These are phyloP conservation scores for Embiotoca jacksoni DNA, from an alignment of 2,113 vertebrate species.

Conservation along the genomic window DNA sequence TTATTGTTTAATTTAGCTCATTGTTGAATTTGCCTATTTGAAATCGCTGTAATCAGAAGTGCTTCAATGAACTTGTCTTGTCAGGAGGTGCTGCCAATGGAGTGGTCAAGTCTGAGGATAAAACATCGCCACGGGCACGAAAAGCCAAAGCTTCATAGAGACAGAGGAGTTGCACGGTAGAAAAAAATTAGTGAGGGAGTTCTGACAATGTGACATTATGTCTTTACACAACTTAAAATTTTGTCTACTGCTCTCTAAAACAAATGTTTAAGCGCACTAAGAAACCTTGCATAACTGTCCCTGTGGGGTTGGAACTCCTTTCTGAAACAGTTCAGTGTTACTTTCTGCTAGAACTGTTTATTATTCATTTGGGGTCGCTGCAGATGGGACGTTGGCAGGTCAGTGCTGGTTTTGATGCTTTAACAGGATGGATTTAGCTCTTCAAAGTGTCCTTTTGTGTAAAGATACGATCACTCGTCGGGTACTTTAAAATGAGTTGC, in stretches of 20 bases:
- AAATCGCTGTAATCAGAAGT: not conserved
- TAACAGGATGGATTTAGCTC: constrained; percentile 67
- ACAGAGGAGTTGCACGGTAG: not conserved
- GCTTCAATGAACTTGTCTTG: constrained; percentile 29
- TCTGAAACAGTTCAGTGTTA: constrained; percentile 56
- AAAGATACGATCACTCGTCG: constrained; percentile 47
- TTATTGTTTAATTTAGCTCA: not conserved
- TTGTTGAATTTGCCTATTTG: not conserved
- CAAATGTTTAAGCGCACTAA: constrained; percentile 66
- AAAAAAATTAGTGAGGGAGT: constrained; percentile 36
- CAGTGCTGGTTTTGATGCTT: constrained; percentile 71
- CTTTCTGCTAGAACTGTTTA: constrained; percentile 48
- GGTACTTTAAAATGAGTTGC: constrained; percentile 57
- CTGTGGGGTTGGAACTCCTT: constrained; percentile 41
- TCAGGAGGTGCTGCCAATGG: constrained; percentile 84
- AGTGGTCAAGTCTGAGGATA: constrained; percentile 83
- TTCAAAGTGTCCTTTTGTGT: constrained; percentile 78
- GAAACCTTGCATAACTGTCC: constrained; percentile 63
- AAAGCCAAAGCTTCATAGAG: constrained; percentile 86
- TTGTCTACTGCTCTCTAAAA: constrained; percentile 63
- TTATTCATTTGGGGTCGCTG: constrained; percentile 42
- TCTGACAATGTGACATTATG: constrained; percentile 59
- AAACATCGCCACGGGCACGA: constrained; percentile 83
- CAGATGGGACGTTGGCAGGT: constrained; percentile 29
- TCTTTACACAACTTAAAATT: constrained; percentile 67